phyloP scores from a whole-genome alignment of 2,888 invertebrate genomes.

The Heliconius charithonia region DNA sequence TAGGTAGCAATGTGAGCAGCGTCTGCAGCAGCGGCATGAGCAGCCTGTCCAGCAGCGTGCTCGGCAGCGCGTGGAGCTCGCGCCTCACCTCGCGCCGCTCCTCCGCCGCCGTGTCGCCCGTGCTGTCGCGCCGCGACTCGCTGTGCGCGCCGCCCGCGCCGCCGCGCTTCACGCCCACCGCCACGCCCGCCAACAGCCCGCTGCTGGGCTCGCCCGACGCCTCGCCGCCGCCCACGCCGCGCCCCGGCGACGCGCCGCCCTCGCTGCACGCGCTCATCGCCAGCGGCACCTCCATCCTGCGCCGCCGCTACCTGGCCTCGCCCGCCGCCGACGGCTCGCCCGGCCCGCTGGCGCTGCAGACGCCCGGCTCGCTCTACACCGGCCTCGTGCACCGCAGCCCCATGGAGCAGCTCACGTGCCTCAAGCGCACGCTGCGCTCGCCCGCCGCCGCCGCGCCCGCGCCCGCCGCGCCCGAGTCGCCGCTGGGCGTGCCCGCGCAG shows the following conservation, averaged over 20 bases:
- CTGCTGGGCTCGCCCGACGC: slow-evolving; percentile 84
- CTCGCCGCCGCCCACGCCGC: slow-evolving; percentile 84
- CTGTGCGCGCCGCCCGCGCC: slow-evolving; percentile 88
- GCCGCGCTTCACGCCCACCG: slow-evolving; percentile 90
- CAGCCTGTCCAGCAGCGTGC: slow-evolving; percentile 76
- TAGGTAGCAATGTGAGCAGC: slow-evolving; percentile 86
- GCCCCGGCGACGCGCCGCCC: slow-evolving; percentile 84
- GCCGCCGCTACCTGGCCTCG: slow-evolving; percentile 82
- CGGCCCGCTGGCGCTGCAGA: slow-evolving; percentile 83
- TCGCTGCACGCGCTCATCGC: slow-evolving; percentile 82
- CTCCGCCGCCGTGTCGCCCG: slow-evolving; percentile 80
- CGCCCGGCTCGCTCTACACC: slow-evolving; percentile 84
- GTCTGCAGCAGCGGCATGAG: slow-evolving; percentile 84
- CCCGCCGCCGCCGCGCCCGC: slow-evolving; percentile 66
- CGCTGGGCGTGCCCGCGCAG: slow-evolving; percentile 85
- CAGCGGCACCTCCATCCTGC: slow-evolving; percentile 75
- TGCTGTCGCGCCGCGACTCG: slow-evolving; percentile 90
- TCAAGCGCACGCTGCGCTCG: slow-evolving; percentile 82
- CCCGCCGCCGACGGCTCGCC: slow-evolving; percentile 85
- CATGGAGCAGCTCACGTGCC: slow-evolving; percentile 90
- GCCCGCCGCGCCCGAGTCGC: slow-evolving; percentile 58
- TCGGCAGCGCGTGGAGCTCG: slow-evolving; percentile 86
- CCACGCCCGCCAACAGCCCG: slow-evolving; percentile 94
- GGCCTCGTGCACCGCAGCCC: slow-evolving; percentile 88
- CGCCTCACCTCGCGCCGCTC: slow-evolving; percentile 83